A percentile compares a stretch with the other conserved stretches of the same genome.
phyloP scores from a whole-genome alignment of 2,888 invertebrate species.

The Siphlonurus alternatus region DNA sequence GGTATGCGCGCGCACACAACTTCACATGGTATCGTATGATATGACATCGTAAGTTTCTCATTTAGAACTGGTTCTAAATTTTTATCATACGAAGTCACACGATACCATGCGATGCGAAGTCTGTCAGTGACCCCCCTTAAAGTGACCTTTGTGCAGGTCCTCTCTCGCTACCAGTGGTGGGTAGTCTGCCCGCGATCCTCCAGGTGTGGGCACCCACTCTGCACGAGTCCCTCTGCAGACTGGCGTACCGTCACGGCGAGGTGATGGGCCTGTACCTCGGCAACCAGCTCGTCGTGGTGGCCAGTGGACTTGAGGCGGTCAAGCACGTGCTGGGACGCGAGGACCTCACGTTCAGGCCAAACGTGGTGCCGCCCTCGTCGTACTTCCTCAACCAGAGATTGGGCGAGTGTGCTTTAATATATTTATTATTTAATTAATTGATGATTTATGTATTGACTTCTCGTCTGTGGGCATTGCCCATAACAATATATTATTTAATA shows the following conservation, averaged over 20 bases:
- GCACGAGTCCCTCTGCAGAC: neutral
- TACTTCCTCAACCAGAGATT: neutral
- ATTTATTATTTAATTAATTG: neutral
- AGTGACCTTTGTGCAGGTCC: neutral
- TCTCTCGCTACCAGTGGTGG: neutral
- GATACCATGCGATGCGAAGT: too few relatives aligned
- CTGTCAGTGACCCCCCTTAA: too few relatives aligned
- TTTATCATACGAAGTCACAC: too few relatives aligned
- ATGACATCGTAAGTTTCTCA: too few relatives aligned
- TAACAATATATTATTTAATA: too few relatives aligned
- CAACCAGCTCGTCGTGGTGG: constrained; percentile 1
- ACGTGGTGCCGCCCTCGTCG: neutral
- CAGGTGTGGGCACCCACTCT: neutral
- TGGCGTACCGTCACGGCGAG: neutral
- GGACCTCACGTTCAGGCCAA: constrained; percentile 5
- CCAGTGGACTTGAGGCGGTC: constrained; percentile 2
- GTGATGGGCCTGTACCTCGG: constrained; percentile 5
- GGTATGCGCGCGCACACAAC: too few relatives aligned
- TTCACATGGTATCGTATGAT: too few relatives aligned
- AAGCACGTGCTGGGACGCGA: constrained; percentile 4
- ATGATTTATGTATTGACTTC: neutral
- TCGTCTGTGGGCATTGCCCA: too few relatives aligned
- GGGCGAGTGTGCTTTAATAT: neutral
- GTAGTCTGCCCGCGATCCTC: neutral
- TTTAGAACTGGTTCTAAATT: too few relatives aligned